phyloP scores from a whole-genome alignment of 2,797 vertebrate genomes.

The Vultur gryphus region DNA sequence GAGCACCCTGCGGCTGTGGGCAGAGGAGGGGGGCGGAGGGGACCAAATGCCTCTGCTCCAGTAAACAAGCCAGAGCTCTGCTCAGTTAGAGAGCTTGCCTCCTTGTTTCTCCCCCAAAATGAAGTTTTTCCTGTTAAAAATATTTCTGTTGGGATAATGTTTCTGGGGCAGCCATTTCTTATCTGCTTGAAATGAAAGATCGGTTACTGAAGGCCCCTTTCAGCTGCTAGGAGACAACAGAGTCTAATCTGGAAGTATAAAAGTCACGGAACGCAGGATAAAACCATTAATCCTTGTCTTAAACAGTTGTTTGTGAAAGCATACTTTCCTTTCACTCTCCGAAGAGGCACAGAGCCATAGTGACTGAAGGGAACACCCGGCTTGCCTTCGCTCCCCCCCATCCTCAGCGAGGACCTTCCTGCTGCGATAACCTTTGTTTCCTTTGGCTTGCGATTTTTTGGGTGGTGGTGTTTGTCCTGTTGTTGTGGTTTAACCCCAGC shows the following conservation, averaged over 20 bases:
- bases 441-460: neutral
- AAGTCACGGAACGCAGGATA: neutral
- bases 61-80: neutral
- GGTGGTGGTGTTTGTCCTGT: neutral
- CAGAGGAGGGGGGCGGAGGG: neutral
- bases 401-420: neutral
- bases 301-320: neutral
- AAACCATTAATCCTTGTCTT: neutral
- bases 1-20: neutral
- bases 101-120: neutral
- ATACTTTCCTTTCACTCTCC: neutral
- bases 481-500: no score
- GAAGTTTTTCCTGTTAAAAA: neutral
- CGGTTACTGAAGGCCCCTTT: neutral
- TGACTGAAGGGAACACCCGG: neutral
- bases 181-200: neutral
- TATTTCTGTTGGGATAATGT: neutral
- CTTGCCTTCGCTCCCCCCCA: neutral
- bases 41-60: neutral
- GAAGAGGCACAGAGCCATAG: neutral
- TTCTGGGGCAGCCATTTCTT: neutral
- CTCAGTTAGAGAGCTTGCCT: neutral
- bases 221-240: slow-evolving; percentile 1
- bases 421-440: neutral
- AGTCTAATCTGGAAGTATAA: neutral